These are phyloP conservation scores for Melanostigma gelatinosum DNA, from an alignment of 2,113 vertebrate genomes.

Conservation along the genomic window DNA sequence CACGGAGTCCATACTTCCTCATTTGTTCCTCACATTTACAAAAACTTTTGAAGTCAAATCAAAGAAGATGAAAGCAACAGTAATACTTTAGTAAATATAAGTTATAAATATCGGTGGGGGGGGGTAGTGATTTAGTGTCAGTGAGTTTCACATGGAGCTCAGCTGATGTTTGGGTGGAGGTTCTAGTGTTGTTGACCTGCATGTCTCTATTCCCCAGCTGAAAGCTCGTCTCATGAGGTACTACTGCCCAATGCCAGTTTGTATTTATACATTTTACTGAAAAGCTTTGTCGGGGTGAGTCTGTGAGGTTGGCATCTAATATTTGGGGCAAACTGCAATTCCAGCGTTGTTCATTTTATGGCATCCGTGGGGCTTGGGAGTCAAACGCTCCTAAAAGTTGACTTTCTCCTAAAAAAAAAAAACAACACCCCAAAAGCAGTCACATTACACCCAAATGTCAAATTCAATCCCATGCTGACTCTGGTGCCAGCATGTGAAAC, in stretches of 20 bases:
- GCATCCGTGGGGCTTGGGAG: not conserved
- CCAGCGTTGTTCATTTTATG: not conserved
- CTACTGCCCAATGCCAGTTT: not conserved
- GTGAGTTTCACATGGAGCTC: conserved; percentile 26
- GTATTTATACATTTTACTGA: not conserved
- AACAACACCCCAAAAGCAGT: not conserved
- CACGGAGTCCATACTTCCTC: not conserved
- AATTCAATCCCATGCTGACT: not conserved
- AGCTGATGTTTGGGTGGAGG: conserved; percentile 1
- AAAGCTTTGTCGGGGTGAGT: not conserved
- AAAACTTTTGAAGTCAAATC: not conserved
- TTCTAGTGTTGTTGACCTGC: conserved; percentile 20
- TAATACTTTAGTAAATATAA: conserved; percentile 52
- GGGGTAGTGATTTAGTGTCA: conserved; percentile 11
- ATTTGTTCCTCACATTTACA: conserved; percentile 41
- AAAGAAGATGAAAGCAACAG: conserved; percentile 30
- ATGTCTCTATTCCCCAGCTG: not conserved
- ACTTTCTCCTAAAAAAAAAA: not conserved
- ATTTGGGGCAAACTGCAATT: not conserved
- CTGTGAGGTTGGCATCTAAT: not conserved
- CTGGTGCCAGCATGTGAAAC: not conserved
- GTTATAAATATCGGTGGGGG: conserved; percentile 62
- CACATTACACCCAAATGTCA: not conserved
- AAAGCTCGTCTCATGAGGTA: conserved; percentile 11
- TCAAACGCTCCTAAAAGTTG: not conserved